Conservation (phyloP, 2,888 invertebrate species). For the Hypolimnas misippus region DNA sequence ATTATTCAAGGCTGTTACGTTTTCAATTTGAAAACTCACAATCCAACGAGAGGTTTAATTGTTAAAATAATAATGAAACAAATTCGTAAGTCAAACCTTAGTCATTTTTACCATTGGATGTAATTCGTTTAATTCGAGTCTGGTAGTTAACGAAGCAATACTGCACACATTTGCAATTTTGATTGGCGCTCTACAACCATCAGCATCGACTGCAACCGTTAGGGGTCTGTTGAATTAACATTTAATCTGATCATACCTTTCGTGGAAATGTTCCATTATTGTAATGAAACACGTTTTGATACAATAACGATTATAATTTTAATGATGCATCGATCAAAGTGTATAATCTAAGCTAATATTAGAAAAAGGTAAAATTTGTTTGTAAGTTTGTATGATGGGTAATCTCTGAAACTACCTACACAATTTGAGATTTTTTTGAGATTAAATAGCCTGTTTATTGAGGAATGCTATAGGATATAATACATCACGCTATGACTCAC, state of each 20-base stretch:
- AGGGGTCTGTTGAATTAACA: conserved; percentile 39
- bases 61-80: conserved; percentile 32
- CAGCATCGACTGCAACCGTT: conserved; percentile 33
- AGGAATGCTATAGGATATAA: too few relatives aligned
- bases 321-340: too few relatives aligned
- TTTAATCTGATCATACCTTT: conserved; percentile 39
- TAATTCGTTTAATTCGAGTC: conserved; percentile 60
- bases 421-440: background rate
- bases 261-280: conserved; percentile 15
- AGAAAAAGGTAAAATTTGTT: too few relatives aligned
- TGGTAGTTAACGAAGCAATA: conserved; percentile 73
- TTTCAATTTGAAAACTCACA: conserved; percentile 9
- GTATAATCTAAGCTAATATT: too few relatives aligned
- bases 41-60: background rate
- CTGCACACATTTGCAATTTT: conserved; percentile 77
- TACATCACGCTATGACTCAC: too few relatives aligned
- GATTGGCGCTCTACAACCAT: conserved; percentile 66
- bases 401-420: too few relatives aligned
- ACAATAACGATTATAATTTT: too few relatives aligned
- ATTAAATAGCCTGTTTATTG: too few relatives aligned
- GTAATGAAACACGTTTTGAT: conserved; percentile 5
- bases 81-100: conserved; percentile 45
- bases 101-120: conserved; percentile 51
- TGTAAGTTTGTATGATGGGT: too few relatives aligned
- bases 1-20: conserved; percentile 12